Base-by-base conservation (phyloP, 2,797 vertebrate species). In the Takifugu ocellatus region DNA sequence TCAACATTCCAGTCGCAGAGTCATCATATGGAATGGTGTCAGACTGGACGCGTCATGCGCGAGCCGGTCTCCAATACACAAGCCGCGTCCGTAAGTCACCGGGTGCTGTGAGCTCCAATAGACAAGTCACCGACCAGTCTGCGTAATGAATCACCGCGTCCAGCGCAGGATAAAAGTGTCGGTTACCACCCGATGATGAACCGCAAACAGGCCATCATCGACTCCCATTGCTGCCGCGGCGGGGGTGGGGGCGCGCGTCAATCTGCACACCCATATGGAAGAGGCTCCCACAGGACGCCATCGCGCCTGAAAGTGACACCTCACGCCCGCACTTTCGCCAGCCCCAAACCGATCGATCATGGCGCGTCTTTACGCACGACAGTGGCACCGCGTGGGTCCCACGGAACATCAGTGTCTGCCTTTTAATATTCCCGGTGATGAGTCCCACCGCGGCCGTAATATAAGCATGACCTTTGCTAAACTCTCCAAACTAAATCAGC, bases 181-280 rank as follows among this genome's bases (percentile, higher is more conserved):
- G 71, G 84, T 90, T 90, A 91, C 87, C 90, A 85, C 87, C 78
- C 83, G 2, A 78, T 92, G 82, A 92, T 91, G 84, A 83, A 84
- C 78, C 81, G 76, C 81, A 88, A 90, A 90, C 66, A 87, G 81
- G 47, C 87, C 81, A 90, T 92, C 75, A 91, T 91, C 66, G 87
- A 78, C 67, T 61, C 59, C 71, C 56, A 81, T 86, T 79, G 77
- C 68, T 56, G 44, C 47, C 7, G 59, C 43, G 48, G 31, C 36
- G 7, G 53, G 51, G 17, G 53, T 2, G 1, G 21, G 2, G 27
- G 49, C 8, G 2, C 3, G 80, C 57, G 89, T 79, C 75, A 86
- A 85, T 81, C 65, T 70, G 70, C 57, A 73, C 86, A 81, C 83
- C 74, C 5, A 42, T 54, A 33, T 81, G 86, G 81, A 88, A 87